A percentile compares a stretch with the other conserved stretches of the same genome.
Evolutionary conservation across 2,797 vertebrate species (phyloP).

Genomic region (Todus mexicanus): DNA sequence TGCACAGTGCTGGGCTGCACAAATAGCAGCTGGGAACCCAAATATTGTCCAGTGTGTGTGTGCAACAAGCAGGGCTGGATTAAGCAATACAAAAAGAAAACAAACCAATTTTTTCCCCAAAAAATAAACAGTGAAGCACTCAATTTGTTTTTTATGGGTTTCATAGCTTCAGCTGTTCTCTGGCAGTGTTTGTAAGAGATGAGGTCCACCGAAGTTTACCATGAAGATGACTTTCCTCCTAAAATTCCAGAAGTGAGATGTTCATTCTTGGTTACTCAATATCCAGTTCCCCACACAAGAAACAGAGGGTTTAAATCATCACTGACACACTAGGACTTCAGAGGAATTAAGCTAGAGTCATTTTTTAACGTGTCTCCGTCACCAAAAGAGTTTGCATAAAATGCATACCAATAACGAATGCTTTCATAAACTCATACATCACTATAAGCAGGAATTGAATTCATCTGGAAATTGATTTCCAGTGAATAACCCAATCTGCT

Average conservation of each 20-base stretch:
- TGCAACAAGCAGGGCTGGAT: background rate
- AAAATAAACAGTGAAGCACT: background rate
- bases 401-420: conserved; percentile 14
- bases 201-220: background rate
- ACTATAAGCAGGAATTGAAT: background rate
- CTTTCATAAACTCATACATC: conserved; percentile 46
- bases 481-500: background rate
- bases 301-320: conserved; percentile 36
- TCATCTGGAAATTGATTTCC: conserved; percentile 7
- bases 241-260: background rate
- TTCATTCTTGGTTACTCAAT: background rate
- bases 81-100: background rate
- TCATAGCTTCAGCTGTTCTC: background rate
- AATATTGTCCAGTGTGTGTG: background rate
- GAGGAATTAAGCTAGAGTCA: conserved; percentile 12
- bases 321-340: background rate
- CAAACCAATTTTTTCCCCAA: fast-evolving
- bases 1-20: background rate
- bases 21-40: background rate
- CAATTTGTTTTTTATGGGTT: background rate
- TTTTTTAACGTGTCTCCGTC: background rate
- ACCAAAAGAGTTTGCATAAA: conserved; percentile 13
- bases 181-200: background rate
- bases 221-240: background rate
- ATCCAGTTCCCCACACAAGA: background rate